phyloP scores from a whole-genome alignment of 2,888 invertebrate species.

The Drosophila macrospina region DNA sequence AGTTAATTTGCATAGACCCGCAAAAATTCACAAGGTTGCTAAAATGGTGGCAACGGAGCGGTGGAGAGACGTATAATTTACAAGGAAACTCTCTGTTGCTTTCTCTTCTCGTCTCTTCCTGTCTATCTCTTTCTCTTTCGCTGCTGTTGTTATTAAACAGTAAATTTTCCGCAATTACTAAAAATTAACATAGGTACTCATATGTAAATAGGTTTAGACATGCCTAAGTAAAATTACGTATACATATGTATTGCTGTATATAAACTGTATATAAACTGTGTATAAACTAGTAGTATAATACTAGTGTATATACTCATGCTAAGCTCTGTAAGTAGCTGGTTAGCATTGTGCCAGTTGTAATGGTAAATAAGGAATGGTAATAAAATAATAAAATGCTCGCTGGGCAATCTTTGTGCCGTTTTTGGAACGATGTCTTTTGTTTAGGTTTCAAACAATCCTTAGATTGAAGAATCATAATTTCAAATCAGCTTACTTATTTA shows the following conservation, averaged over 20 bases:
- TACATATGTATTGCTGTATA: background rate
- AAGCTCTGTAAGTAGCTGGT: slow-evolving; percentile 17
- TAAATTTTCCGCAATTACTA: slow-evolving; percentile 67
- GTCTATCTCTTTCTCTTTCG: no score
- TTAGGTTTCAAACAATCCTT: no score
- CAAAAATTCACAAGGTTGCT: slow-evolving; percentile 57
- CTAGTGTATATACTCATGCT: background rate
- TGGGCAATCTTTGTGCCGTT: no score
- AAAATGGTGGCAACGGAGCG: slow-evolving; percentile 6
- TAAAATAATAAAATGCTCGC: no score
- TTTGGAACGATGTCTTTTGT: no score
- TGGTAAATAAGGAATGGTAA: no score
- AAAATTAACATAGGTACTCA: slow-evolving; percentile 60
- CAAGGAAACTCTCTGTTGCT: no score
- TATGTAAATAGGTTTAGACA: slow-evolving; percentile 23
- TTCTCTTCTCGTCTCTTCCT: no score
- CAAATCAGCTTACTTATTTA: no score
- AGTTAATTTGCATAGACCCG: slow-evolving; percentile 79
- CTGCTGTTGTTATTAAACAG: slow-evolving; percentile 53
- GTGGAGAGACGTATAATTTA: background rate
- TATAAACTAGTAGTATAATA: slow-evolving; percentile 1
- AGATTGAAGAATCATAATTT: no score
- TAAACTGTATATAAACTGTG: background rate
- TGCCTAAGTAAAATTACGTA: background rate
- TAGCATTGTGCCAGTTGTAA: background rate